phyloP scores from a whole-genome alignment of 2,113 vertebrate species.

The Lipophrys pholis region DNA sequence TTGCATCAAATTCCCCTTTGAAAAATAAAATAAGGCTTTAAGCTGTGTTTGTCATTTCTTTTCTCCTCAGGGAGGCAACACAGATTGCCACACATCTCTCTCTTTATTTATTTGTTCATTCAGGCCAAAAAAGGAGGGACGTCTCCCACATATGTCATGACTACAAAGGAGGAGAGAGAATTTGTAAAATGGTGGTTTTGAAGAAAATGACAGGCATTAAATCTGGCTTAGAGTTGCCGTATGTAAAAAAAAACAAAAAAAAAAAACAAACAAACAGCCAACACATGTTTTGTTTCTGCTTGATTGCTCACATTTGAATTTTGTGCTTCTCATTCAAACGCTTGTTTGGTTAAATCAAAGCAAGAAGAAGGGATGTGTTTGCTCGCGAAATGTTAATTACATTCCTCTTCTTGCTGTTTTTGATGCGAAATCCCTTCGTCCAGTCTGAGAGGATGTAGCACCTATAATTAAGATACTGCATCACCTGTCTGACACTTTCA shows the following conservation, averaged over 20 bases:
- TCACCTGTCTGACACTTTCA: constrained; percentile 4
- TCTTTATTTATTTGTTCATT: background rate
- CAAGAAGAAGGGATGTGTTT: background rate
- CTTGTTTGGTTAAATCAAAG: constrained; percentile 30
- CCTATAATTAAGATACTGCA: constrained; percentile 29
- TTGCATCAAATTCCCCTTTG: background rate
- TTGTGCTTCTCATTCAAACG: constrained; percentile 12
- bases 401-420: constrained; percentile 2
- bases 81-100: constrained; percentile 16
- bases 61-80: constrained; percentile 2
- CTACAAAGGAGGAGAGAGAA: constrained; percentile 47
- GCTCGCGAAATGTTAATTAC: constrained; percentile 30
- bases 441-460: background rate
- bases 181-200: constrained; percentile 43
- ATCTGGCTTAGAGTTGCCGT: constrained; percentile 28
- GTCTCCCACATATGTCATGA: constrained; percentile 28
- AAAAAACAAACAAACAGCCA: constrained; percentile 53
- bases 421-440: constrained; percentile 13
- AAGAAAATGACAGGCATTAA: constrained; percentile 57
- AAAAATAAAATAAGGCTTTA: background rate
- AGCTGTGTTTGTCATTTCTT: constrained; percentile 22
- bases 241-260: background rate
- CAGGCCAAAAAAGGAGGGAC: constrained; percentile 8
- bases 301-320: constrained; percentile 40
- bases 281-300: constrained; percentile 27